Base-by-base conservation (phyloP, 2,113 vertebrate species). In the Engraulis encrasicolus region DNA sequence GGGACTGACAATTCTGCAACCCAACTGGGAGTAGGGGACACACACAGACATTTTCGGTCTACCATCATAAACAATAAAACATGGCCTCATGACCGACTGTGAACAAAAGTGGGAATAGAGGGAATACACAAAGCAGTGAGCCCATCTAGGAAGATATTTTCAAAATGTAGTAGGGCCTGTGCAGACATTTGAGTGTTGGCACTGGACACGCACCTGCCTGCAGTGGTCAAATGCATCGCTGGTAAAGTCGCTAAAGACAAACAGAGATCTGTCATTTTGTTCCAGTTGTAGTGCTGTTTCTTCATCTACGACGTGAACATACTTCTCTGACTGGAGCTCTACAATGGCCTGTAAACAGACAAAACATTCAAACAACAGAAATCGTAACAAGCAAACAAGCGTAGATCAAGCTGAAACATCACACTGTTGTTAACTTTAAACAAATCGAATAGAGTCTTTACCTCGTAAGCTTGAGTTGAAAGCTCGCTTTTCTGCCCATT, bases 1-100 rank as follows among this genome's bases (percentile, higher is more conserved):
- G 2, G 98, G 98, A 81, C 98, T 97, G 81, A 99, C 97, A 50
- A 99, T 94, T 83, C 98, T 94, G 89, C 98, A 99, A 50, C 96
- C 96, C 79, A 98, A 95, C 98, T 99, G 89, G 27, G 12, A 14
- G 27, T 1, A 34, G 15, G 14, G 15, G 52, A 58, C n/a, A n/a
- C 40, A 87, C 84, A 11, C 78, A 86, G n/a, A n/a, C n/a, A n/a
- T n/a, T n/a, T n/a, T n/a, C n/a, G n/a, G n/a, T n/a, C n/a, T n/a
- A n/a, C n/a, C n/a, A n/a, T n/a, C 14, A 88, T 50, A 54, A 48
- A 6, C 37, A 84, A 9, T 80, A 38, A 38, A n/a, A 84, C 18
- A 52, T 50, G 38, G 1, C 50, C 58, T 31, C n/a, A n/a, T 1
- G 34, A 34, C 2, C 12, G 12, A 74, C 40, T 45, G 6, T 58